Conservation (phyloP, 1,140 invertebrate genomes). For the Goniozus legneri region DNA sequence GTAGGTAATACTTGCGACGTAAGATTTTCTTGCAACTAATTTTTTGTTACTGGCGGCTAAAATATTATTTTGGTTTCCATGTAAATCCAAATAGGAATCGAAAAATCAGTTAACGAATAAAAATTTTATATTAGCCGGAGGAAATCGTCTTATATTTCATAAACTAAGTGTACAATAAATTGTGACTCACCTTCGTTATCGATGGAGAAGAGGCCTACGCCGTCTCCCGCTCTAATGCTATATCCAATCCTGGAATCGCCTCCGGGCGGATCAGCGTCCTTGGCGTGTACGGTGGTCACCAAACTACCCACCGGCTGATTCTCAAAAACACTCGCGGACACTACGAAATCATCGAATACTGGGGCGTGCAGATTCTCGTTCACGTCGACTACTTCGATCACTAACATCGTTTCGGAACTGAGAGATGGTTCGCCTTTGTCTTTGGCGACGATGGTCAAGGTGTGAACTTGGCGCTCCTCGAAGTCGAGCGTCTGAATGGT, state of each 20-base stretch:
- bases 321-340: constrained; percentile 68
- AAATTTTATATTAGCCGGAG: too few species aligned
- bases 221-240: constrained; percentile 83
- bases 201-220: constrained; percentile 86
- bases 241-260: constrained; percentile 80
- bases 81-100: too few species aligned
- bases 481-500: constrained; percentile 77
- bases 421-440: constrained; percentile 75
- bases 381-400: constrained; percentile 88
- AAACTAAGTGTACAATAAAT: too few species aligned
- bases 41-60: too few species aligned
- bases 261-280: constrained; percentile 73
- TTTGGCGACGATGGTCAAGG: constrained; percentile 75
- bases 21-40: too few species aligned
- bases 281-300: constrained; percentile 74
- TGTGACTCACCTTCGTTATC: constrained; percentile 85
- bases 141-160: too few species aligned
- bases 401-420: constrained; percentile 70
- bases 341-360: constrained; percentile 77
- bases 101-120: too few species aligned
- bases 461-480: constrained; percentile 84
- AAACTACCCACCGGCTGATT: constrained; percentile 71
- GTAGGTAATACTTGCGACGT: too few species aligned
- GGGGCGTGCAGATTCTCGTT: constrained; percentile 88
- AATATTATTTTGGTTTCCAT: too few species aligned